A percentile compares a stretch with the other conserved stretches of the same genome.
Conservation (phyloP, 2,797 vertebrate species). For the Ataeniobius toweri region DNA sequence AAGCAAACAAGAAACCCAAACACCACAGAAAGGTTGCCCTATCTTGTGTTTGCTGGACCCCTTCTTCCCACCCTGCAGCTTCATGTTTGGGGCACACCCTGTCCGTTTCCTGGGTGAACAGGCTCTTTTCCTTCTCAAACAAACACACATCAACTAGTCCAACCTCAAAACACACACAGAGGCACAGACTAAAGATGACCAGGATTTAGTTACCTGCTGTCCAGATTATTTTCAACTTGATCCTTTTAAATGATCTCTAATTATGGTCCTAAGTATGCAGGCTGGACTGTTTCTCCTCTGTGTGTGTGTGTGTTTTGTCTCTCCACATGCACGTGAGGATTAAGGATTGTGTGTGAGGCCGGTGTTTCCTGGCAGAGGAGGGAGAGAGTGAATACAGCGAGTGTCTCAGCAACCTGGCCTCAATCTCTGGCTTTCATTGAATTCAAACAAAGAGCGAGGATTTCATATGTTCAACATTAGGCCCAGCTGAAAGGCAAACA, state of each 20-base stretch:
- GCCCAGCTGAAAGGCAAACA: conserved; percentile 43
- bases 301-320: conserved; percentile 34
- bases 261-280: conserved; percentile 65
- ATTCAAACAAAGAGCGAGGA: conserved; percentile 50
- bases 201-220: conserved; percentile 65
- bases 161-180: conserved; percentile 11
- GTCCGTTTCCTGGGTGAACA: conserved; percentile 70
- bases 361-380: conserved; percentile 44
- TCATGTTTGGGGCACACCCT: conserved; percentile 72
- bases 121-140: conserved; percentile 24
- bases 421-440: conserved; percentile 65
- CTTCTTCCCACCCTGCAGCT: conserved; percentile 64
- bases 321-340: conserved; percentile 38
- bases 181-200: conserved; percentile 35
- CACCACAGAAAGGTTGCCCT: conserved; percentile 62
- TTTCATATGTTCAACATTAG: conserved; percentile 57
- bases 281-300: conserved; percentile 59
- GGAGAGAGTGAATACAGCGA: conserved; percentile 40
- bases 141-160: conserved; percentile 16
- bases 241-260: conserved; percentile 76
- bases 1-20: conserved; percentile 68
- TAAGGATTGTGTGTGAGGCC: conserved; percentile 56
- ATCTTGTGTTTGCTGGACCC: conserved; percentile 70
- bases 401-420: conserved; percentile 53
- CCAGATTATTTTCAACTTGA: conserved; percentile 78